phyloP scores from a whole-genome alignment of 2,888 invertebrate species.

The Stegana nigrithorax region DNA sequence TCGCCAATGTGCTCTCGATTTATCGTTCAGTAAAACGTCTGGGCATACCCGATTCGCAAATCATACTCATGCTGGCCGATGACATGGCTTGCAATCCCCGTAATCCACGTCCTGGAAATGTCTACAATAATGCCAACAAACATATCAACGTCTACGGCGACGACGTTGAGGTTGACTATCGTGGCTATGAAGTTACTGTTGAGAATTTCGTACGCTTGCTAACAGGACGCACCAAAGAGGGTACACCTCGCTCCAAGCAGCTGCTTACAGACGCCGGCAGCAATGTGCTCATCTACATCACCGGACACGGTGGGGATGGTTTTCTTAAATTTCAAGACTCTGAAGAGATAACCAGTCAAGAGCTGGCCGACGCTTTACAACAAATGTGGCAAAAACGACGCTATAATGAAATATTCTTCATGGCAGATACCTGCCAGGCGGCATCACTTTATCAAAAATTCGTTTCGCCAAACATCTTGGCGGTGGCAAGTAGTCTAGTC shows the following conservation, averaged over 20 bases:
- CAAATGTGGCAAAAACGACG: conserved; percentile 98
- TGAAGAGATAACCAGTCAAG: conserved; percentile 98
- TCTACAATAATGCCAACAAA: conserved; percentile 97
- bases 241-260: conserved; percentile 94
- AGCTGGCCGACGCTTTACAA: conserved; percentile 97
- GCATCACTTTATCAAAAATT: conserved; percentile 98
- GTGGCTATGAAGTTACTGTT: conserved; percentile 95
- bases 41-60: conserved; percentile 99
- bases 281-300: conserved; percentile 95
- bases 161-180: conserved; percentile 98
- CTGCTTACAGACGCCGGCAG: conserved; percentile 95
- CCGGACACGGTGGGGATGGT: conserved; percentile 97
- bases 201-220: conserved; percentile 97
- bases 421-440: conserved; percentile 99
- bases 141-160: conserved; percentile 99
- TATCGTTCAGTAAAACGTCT: conserved; percentile 97
- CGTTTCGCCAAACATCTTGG: conserved; percentile 97
- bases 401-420: conserved; percentile 97
- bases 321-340: conserved; percentile 99
- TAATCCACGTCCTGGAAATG: conserved; percentile 97
- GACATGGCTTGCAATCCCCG: conserved; percentile 99
- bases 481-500: conserved; percentile 96
- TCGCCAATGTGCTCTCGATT: conserved; percentile 97
- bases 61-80: conserved; percentile 99
- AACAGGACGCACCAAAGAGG: conserved; percentile 91